These are phyloP conservation scores for Bufo bufo DNA, from an alignment of 2,113 vertebrate species.

Conservation along the genomic window DNA sequence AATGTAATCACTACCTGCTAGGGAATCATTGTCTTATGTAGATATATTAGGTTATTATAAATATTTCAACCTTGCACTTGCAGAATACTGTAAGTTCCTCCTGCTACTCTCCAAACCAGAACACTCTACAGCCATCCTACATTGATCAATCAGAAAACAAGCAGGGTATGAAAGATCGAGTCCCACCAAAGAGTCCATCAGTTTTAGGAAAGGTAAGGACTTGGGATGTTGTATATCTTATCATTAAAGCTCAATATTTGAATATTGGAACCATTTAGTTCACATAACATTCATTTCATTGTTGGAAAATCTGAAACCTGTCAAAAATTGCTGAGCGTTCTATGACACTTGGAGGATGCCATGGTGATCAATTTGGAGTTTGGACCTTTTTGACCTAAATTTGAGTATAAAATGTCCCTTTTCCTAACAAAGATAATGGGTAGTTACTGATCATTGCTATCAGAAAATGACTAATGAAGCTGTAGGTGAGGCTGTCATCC, in stretches of 20 bases:
- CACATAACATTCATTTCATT: not conserved
- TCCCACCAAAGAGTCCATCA: slow-evolving; percentile 70
- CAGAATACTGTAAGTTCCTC: slow-evolving; percentile 72
- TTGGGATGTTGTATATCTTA: not conserved
- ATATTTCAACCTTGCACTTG: slow-evolving; percentile 9
- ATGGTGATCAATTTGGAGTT: slow-evolving; percentile 7
- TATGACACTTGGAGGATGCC: slow-evolving; percentile 2
- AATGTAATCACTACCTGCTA: not conserved
- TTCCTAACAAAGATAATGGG: not conserved
- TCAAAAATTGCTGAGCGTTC: not conserved
- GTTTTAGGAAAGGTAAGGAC: slow-evolving; percentile 76
- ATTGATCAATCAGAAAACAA: slow-evolving; percentile 67
- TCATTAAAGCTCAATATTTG: not conserved
- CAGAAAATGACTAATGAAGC: not conserved
- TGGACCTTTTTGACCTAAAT: slow-evolving; percentile 27
- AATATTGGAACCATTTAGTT: not conserved
- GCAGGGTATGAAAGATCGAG: slow-evolving; percentile 63
- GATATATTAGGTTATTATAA: not conserved
- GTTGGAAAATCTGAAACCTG: not conserved
- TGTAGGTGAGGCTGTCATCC: not conserved
- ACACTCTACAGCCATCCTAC: slow-evolving; percentile 71
- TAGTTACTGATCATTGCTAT: not conserved
- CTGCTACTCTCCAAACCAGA: slow-evolving; percentile 72
- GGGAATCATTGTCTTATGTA: not conserved
- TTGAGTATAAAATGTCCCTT: not conserved